A percentile compares a stretch with the other conserved stretches of the same genome.
Evolutionary conservation across 2,113 vertebrate genomes (phyloP).

Genomic region (Enhydra lutris): DNA sequence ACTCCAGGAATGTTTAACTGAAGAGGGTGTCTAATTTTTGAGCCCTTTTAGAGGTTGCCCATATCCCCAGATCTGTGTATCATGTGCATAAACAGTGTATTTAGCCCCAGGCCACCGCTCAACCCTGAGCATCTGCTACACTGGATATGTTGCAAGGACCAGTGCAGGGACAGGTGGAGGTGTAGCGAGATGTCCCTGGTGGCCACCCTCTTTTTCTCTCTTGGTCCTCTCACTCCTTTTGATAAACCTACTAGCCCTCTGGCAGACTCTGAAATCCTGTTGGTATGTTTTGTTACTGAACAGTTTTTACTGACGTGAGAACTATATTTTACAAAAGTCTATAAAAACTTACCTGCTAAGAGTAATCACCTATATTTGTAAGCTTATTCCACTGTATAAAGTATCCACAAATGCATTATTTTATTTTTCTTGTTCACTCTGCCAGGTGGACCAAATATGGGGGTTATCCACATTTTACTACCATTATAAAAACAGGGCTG

Average conservation of each 20-base stretch:
- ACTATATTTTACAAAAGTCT: neutral
- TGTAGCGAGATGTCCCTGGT: neutral
- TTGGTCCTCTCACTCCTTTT: neutral
- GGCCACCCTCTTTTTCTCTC: neutral
- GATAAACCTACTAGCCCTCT: neutral
- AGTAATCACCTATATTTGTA: neutral
- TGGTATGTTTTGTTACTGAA: conserved; percentile 9
- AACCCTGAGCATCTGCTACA: neutral
- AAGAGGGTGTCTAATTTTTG: neutral
- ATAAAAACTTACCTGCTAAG: neutral
- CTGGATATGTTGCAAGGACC: neutral
- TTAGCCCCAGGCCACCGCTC: neutral
- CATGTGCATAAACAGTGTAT: neutral
- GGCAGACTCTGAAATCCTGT: neutral
- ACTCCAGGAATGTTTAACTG: neutral
- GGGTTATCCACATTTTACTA: neutral
- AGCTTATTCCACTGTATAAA: neutral
- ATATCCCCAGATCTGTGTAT: neutral
- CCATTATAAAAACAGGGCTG: neutral
- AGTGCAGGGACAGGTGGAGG: neutral
- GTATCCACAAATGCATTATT: neutral
- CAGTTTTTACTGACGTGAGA: neutral
- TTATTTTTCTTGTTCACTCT: conserved; percentile 17
- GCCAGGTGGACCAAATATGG: neutral
- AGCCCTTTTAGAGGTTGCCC: neutral